Evolutionary conservation across 2,888 invertebrate genomes (phyloP).

Genomic region (Temnothorax ravouxi): DNA sequence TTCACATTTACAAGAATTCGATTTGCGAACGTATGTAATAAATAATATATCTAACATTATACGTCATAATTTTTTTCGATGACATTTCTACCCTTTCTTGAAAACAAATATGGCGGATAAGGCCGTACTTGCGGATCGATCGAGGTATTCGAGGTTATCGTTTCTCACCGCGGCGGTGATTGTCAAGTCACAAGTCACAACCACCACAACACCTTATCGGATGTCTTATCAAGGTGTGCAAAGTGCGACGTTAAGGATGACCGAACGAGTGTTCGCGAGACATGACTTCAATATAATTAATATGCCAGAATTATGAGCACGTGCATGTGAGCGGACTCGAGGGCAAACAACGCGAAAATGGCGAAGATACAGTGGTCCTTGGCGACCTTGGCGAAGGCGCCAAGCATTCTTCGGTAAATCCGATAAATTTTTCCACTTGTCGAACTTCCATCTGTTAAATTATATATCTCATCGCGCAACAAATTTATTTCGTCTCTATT

Average conservation of each 20-base stretch:
- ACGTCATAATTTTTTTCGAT: not conserved
- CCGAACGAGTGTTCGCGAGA: not conserved
- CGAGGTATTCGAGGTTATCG: constrained; percentile 43
- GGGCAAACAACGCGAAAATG: constrained; percentile 71
- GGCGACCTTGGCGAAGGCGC: constrained; percentile 74
- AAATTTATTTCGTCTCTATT: not conserved
- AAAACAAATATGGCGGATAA: constrained; percentile 19
- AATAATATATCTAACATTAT: not conserved
- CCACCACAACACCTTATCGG: not conserved
- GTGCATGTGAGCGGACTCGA: not conserved
- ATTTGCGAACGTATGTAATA: not conserved
- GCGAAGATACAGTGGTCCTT: constrained; percentile 80
- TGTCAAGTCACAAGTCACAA: not conserved
- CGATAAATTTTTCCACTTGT: constrained; percentile 1
- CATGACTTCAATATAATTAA: not conserved
- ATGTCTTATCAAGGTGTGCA: not conserved
- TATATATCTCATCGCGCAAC: not conserved
- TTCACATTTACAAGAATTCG: not conserved
- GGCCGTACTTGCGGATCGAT: not conserved
- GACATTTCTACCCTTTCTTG: not conserved
- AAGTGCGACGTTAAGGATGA: not conserved
- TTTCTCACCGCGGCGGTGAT: not conserved
- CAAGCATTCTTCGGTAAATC: constrained; percentile 77
- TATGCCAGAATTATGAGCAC: constrained; percentile 21
- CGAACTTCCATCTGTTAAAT: not conserved